Conservation (phyloP, 2,888 invertebrate genomes). For the Xestobium rufovillosum region DNA sequence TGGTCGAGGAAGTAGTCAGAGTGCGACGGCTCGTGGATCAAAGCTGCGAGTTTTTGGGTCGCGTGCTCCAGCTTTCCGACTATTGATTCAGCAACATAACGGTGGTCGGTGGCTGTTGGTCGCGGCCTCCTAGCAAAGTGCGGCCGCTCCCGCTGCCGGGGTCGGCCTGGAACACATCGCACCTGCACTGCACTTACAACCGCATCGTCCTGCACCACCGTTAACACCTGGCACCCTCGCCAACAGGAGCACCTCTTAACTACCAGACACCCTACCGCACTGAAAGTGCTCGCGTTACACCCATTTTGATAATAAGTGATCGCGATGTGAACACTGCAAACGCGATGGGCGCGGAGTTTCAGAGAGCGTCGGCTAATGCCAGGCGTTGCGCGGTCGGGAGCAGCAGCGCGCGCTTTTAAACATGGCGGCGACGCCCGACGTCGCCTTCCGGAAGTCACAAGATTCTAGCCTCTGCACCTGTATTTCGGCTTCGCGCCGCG, state of each 20-base stretch:
- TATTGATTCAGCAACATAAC: conserved; percentile 27
- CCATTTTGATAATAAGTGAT: conserved; percentile 30
- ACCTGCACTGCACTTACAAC: conserved; percentile 18
- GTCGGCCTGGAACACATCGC: conserved; percentile 16
- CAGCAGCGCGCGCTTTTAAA: too few relatives aligned
- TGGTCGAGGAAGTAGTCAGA: not conserved
- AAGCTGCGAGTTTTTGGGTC: not conserved
- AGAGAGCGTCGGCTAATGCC: conserved; percentile 18
- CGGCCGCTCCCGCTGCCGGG: conserved; percentile 17
- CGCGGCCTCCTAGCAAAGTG: conserved; percentile 17
- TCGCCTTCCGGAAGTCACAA: conserved; percentile 16
- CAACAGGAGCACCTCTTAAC: conserved; percentile 19
- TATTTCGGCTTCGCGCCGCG: conserved; percentile 23
- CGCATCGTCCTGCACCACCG: conserved; percentile 16
- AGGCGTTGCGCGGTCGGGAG: conserved; percentile 1
- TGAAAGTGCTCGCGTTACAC: conserved; percentile 30
- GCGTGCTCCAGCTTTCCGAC: conserved; percentile 13
- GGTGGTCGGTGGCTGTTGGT: conserved; percentile 13
- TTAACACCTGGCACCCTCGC: conserved; percentile 27
- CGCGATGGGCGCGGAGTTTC: conserved; percentile 24
- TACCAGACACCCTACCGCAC: conserved; percentile 31
- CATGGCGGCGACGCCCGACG: conserved; percentile 35
- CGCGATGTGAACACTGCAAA: conserved; percentile 20
- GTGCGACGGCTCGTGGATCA: not conserved
- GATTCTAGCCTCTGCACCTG: conserved; percentile 23